Evolutionary conservation across 2,113 vertebrate genomes (phyloP), one percentile per base, ranked within the genome.

Genomic region (Cyprinus carpio): DNA sequence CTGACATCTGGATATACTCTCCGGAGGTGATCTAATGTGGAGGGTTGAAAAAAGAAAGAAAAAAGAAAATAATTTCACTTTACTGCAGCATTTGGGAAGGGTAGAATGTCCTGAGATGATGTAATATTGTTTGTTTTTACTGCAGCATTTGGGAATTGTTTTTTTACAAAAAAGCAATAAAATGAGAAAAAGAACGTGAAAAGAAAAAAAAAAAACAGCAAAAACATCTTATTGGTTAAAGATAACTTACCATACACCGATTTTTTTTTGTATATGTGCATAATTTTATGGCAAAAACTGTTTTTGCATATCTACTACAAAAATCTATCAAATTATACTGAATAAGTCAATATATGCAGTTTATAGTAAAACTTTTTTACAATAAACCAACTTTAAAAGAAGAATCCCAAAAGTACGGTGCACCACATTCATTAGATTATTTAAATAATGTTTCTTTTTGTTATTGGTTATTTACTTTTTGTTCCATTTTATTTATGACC

Each of bases 1-100:
- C 98, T 23, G 98, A 99, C 98, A 99, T 99, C 92, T 99, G 98
- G 94, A 99, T 99, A 87, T 99, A 99, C 92, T 99, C 98, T 77
- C 98, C 98, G 56, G 98, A 99, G 9, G 97, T 96, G 83, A 99
- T 99, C 98, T 99, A 80, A 56, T 5, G 20, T 71, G 46, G 2
- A 27, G 31, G 13, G 12, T 20, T 54, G 51, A 7, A n/a, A 49
- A 49, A 4, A n/a, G n/a, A n/a, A 13, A 49, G 4, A 11, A 40
- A 40, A 43, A 43, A 43, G 2, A 2, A 43, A 43, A 43, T 2
- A 25, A 7, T 37, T 37, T 4, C 5, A 34, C n/a, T n/a, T n/a
- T 4, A 8, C 40, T 40, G 37, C 10, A n/a, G 20, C 3, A 9
- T 6, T 69, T 69, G 16, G 65, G 2, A 6, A n/a, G n/a, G n/a